phyloP scores from a whole-genome alignment of 2,113 vertebrate genomes.

The Cynocephalus volans region DNA sequence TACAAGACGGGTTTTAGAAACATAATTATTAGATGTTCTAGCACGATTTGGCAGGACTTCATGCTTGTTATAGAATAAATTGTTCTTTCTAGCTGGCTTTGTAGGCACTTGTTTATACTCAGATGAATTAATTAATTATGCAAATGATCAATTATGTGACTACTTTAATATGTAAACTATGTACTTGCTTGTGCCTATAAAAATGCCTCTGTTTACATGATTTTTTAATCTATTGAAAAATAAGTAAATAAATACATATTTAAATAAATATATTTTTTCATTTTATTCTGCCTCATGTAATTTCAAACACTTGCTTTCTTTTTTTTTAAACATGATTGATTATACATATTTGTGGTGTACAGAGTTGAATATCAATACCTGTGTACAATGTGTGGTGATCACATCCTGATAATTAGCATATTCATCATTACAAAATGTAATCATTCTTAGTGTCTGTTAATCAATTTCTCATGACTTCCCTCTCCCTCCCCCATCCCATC shows the following conservation, averaged over 20 bases:
- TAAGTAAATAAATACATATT: constrained; percentile 27
- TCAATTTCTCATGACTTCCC: no score
- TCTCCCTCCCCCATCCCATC: no score
- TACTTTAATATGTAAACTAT: constrained; percentile 56
- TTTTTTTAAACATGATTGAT: no score
- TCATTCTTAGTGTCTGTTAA: no score
- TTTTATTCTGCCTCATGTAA: no score
- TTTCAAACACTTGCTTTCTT: no score
- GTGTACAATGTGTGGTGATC: no score
- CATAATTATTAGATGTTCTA: constrained; percentile 38
- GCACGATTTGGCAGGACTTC: constrained; percentile 13
- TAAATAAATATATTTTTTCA: not conserved
- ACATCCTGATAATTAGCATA: no score
- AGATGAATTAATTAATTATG: constrained; percentile 52
- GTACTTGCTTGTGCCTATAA: not conserved
- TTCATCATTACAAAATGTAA: no score
- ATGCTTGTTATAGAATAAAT: constrained; percentile 49
- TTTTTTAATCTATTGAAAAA: constrained; percentile 59
- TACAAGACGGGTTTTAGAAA: constrained; percentile 52
- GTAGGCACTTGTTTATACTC: constrained; percentile 49
- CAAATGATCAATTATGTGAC: constrained; percentile 3
- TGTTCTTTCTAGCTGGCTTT: constrained; percentile 48
- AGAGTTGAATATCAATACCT: no score
- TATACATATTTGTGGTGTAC: no score
- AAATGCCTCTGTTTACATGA: not conserved